phyloP scores from a whole-genome alignment of 2,888 invertebrate species.

The Anticlea derivata region DNA sequence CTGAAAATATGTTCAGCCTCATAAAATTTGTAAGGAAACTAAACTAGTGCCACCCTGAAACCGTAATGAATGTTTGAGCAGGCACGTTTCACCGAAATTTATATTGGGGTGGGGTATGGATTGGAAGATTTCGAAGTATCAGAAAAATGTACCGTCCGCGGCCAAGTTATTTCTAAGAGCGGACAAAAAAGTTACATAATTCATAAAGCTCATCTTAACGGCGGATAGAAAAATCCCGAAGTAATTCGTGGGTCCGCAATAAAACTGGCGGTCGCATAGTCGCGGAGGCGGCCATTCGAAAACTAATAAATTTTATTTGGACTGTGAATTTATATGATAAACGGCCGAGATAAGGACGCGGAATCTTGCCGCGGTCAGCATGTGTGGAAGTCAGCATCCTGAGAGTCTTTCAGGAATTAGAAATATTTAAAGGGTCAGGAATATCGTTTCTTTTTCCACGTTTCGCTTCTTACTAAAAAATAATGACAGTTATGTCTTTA shows the following conservation, averaged over 20 bases:
- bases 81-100: slow-evolving; percentile 34
- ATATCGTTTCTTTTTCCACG: too few relatives aligned
- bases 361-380: slow-evolving; percentile 58
- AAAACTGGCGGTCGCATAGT: slow-evolving; percentile 60
- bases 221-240: slow-evolving; percentile 48
- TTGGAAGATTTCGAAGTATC: slow-evolving; percentile 28
- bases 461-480: too few relatives aligned
- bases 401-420: background rate
- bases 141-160: slow-evolving; percentile 32
- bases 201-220: slow-evolving; percentile 44
- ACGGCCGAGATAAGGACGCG: slow-evolving; percentile 69
- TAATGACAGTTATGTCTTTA: too few relatives aligned
- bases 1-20: slow-evolving; percentile 20
- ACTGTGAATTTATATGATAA: slow-evolving; percentile 79
- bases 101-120: slow-evolving; percentile 27
- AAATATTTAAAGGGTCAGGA: background rate
- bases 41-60: slow-evolving; percentile 26
- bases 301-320: slow-evolving; percentile 75
- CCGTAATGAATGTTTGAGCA: slow-evolving; percentile 35
- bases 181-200: slow-evolving; percentile 43
- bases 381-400: slow-evolving; percentile 29
- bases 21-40: slow-evolving; percentile 28
- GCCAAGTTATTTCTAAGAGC: slow-evolving; percentile 33
- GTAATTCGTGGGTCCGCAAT: slow-evolving; percentile 63
- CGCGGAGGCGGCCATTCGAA: slow-evolving; percentile 69